phyloP scores from a whole-genome alignment of 2,113 vertebrate genomes.

The Rattus norvegicus region DNA sequence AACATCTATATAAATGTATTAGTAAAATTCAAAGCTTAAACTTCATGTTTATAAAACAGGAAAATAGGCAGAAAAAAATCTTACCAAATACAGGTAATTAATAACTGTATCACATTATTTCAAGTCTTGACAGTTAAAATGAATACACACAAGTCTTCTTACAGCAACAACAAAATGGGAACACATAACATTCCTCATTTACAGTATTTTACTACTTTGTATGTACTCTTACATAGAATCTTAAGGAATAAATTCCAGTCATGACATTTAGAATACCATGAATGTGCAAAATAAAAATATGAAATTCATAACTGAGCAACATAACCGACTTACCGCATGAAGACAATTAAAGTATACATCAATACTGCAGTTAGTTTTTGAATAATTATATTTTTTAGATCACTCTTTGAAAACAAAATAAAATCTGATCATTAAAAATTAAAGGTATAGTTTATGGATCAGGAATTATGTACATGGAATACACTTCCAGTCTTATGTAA shows the following conservation, averaged over 20 bases:
- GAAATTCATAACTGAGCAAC: conserved; percentile 18
- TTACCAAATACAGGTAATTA: conserved; percentile 44
- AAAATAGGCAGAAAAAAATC: conserved; percentile 39
- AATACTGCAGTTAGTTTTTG: conserved; percentile 37
- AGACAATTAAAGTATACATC: conserved; percentile 51
- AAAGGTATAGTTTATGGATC: background rate
- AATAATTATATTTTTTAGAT: conserved; percentile 56
- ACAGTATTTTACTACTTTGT: conserved; percentile 44
- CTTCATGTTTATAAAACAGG: conserved; percentile 53
- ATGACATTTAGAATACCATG: conserved; percentile 32
- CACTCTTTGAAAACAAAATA: conserved; percentile 63
- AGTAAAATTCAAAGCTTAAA: conserved; percentile 57
- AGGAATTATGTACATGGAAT: conserved; percentile 46
- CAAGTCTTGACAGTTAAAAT: conserved; percentile 56
- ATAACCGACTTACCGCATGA: conserved; percentile 75
- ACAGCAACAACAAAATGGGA: conserved; percentile 77
- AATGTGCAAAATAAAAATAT: conserved; percentile 65
- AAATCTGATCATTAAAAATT: conserved; percentile 45
- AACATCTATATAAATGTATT: conserved; percentile 10
- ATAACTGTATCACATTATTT: conserved; percentile 44
- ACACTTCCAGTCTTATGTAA: conserved; percentile 45
- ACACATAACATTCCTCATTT: conserved; percentile 75
- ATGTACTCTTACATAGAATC: background rate
- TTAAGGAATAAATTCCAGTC: conserved; percentile 54
- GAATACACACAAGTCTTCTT: conserved; percentile 68